Base-by-base conservation (phyloP, 2,113 vertebrate species). In the Sylvia atricapilla region DNA sequence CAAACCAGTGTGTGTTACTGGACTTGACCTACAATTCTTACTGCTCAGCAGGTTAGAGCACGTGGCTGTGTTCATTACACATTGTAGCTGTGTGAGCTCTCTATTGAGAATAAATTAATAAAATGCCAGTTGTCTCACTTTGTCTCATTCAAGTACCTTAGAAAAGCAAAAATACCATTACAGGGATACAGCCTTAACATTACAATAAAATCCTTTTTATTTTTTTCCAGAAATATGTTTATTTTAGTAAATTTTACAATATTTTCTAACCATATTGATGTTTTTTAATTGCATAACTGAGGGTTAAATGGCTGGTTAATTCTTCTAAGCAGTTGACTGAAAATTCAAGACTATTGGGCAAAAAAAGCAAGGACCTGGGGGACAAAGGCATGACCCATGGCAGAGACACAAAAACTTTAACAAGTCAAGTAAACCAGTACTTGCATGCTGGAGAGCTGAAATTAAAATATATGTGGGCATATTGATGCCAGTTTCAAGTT, bases 341-440 rank as follows among this genome's bases (percentile, higher is more conserved):
- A 91, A 90, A 83, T 60, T 70, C 46, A 88, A 33, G 47, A 11
- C 3, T 56, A 5, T 11, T 80, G 39, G 30, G 17, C 30, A 46
- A 74, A 37, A 37, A 85, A 74, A 86, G 4, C 35, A 55, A 44
- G 2, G 19, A 56, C 14, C 7, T 50, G 13, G 22, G 19, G 28
- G 9, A 59, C 4, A 77, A 87, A 87, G 18, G 1, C 24, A 37
- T 89, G 44, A 62, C 10, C 33, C 22, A 24, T 8, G 23, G 11
- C 43, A 73, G 17, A 62, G 46, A 58, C n/a, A 60, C 2, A 27
- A 44, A 79, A 28, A 33, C 16, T 62, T 49, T 23, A 73, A 56
- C 0, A 0, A 56, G 5, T 41, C 5, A 6, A 25, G 11, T 30
- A 87, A 91, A 60, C 5, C 31, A 46, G 10, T 35, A 53, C n/a